Evolutionary conservation across 2,888 invertebrate genomes (phyloP).

Genomic region (Phymatocera aterrima): DNA sequence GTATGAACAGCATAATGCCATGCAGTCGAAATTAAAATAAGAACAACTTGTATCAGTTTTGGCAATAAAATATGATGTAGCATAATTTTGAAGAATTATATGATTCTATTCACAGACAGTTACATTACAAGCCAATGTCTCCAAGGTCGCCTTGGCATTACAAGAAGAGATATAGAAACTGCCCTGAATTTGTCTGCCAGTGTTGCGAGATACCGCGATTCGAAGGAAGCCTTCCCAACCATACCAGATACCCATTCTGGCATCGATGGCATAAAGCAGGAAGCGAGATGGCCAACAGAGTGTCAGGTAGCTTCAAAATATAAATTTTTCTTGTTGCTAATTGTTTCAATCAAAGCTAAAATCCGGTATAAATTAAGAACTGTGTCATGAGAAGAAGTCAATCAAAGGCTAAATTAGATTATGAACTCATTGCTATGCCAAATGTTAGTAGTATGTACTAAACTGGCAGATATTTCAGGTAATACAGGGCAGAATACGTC

Average conservation of each 20-base stretch:
- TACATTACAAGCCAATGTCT: conserved; percentile 59
- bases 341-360: conserved; percentile 16
- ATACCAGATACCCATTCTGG: conserved; percentile 58
- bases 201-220: conserved; percentile 53
- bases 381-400: no score
- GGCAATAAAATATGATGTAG: neutral
- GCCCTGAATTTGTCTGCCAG: conserved; percentile 32
- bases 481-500: conserved; percentile 87
- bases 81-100: neutral
- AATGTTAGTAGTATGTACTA: neutral
- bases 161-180: conserved; percentile 49
- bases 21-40: neutral
- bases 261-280: conserved; percentile 78
- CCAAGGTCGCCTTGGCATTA: conserved; percentile 59
- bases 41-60: neutral
- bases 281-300: conserved; percentile 92
- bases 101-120: conserved; percentile 54
- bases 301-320: conserved; percentile 82
- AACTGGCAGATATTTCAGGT: conserved; percentile 78
- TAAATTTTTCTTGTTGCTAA: conserved; percentile 21
- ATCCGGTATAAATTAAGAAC: neutral
- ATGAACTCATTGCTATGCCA: neutral
- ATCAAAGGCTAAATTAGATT: neutral
- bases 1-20: neutral
- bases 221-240: conserved; percentile 60